Conservation (phyloP, 2,797 vertebrate species). For the Anguilla megastoma region DNA sequence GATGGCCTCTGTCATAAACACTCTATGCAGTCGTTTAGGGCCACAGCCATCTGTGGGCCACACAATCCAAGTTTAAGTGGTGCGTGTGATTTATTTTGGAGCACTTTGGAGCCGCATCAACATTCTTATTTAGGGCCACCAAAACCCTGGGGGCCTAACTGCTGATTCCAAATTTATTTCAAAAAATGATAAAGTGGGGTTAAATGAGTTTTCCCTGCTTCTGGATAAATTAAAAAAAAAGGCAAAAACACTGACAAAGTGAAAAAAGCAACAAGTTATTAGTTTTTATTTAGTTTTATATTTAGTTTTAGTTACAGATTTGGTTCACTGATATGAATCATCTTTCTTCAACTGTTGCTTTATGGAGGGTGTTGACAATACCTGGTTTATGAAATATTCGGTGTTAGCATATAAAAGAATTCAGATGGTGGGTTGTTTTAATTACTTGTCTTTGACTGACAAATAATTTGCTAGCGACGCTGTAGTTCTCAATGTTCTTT, state of each 20-base stretch:
- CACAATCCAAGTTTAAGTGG: background rate
- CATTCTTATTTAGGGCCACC: background rate
- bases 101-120: background rate
- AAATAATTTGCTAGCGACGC: constrained; percentile 42
- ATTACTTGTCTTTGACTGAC: constrained; percentile 8
- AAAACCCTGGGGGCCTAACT: background rate
- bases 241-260: no score
- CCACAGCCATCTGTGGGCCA: background rate
- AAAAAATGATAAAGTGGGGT: no score
- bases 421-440: background rate
- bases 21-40: background rate
- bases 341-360: background rate
- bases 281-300: no score
- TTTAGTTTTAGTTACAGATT: background rate
- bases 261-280: no score
- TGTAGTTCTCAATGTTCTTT: constrained; percentile 38
- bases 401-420: background rate
- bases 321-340: background rate
- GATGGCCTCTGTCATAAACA: background rate
- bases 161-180: background rate
- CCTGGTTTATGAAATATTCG: background rate
- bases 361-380: background rate
- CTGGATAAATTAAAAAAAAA: background rate
- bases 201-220: background rate
- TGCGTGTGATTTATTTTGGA: background rate